Evolutionary conservation across 2,888 invertebrate genomes (phyloP).

Genomic region (Ormia ochracea): DNA sequence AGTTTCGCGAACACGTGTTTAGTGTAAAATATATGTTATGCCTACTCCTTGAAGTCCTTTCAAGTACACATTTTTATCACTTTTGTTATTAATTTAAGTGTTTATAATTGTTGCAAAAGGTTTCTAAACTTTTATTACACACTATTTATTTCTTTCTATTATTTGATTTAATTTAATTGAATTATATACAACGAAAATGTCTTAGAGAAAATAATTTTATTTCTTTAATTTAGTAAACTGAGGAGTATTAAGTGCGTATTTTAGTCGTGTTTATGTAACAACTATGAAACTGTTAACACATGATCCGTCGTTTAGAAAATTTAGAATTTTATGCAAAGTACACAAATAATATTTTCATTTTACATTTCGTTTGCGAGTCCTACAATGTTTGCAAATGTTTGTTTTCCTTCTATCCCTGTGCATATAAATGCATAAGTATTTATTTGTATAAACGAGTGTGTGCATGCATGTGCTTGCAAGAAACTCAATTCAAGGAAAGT

Average conservation of each 20-base stretch:
- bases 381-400: not conserved
- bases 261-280: constrained; percentile 22
- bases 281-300: constrained; percentile 41
- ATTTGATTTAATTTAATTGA: too few species aligned
- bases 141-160: too few species aligned
- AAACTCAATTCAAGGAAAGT: constrained; percentile 29
- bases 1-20: too few species aligned
- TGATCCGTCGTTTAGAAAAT: constrained; percentile 32
- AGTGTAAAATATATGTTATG: too few species aligned
- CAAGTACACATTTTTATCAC: too few species aligned
- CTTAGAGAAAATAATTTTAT: not conserved
- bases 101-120: too few species aligned
- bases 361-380: not conserved
- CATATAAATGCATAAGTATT: not conserved
- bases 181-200: too few species aligned
- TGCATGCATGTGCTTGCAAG: not conserved
- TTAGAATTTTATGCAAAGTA: constrained; percentile 45
- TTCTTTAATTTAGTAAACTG: not conserved
- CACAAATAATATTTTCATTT: not conserved
- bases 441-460: not conserved
- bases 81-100: too few species aligned
- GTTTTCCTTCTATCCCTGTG: not conserved
- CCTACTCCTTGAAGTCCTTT: too few species aligned
- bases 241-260: constrained; percentile 38
- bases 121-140: too few species aligned